A percentile compares a stretch with the other conserved stretches of the same genome.
phyloP scores from a whole-genome alignment of 2,888 invertebrate species.

The Hymenopus coronatus region DNA sequence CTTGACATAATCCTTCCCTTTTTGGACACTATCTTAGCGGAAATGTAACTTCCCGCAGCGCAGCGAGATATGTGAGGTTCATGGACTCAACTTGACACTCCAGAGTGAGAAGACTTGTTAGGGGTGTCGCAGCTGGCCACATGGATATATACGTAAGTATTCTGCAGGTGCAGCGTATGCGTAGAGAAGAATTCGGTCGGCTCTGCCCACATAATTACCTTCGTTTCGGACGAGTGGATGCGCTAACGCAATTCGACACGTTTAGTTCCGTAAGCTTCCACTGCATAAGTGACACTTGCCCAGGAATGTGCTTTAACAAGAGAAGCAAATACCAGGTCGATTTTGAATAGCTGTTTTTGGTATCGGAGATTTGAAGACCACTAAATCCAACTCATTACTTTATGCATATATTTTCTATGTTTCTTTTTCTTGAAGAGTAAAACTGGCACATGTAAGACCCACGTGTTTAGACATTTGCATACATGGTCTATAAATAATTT shows the following conservation, averaged over 20 bases:
- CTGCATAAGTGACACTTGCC: neutral
- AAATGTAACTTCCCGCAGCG: neutral
- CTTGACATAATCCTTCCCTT: neutral
- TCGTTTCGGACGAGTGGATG: neutral
- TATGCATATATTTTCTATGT: too few relatives aligned
- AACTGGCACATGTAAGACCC: too few relatives aligned
- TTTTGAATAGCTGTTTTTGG: too few relatives aligned
- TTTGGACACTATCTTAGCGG: neutral
- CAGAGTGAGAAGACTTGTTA: neutral
- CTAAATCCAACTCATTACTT: too few relatives aligned
- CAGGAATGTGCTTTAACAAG: too few relatives aligned
- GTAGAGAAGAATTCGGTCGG: neutral
- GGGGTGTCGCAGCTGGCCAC: neutral
- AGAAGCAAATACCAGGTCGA: too few relatives aligned
- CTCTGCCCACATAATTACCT: neutral
- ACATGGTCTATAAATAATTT: too few relatives aligned
- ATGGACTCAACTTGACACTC: neutral
- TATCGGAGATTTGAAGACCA: too few relatives aligned
- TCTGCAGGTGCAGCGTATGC: neutral
- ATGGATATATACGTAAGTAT: neutral
- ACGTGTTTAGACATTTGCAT: too few relatives aligned
- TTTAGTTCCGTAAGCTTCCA: neutral
- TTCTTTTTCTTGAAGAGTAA: too few relatives aligned
- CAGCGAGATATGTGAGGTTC: neutral
- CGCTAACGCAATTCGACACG: neutral